phyloP scores from a whole-genome alignment of 2,888 invertebrate species.

The Cheiracanthium punctorium region DNA sequence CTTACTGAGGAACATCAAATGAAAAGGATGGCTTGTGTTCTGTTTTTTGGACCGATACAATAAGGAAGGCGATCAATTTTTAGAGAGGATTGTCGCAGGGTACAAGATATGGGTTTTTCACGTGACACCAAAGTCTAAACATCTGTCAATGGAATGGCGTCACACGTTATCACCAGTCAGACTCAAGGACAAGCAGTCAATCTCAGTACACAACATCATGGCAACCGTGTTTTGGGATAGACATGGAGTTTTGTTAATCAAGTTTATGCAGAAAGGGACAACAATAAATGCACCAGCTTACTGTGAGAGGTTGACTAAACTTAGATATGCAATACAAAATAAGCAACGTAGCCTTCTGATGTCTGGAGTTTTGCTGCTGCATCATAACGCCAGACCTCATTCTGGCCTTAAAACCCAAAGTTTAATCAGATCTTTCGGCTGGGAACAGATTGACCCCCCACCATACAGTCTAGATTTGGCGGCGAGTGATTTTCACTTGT shows the following conservation, averaged over 20 bases:
- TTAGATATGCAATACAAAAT: background rate
- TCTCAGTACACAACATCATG: background rate
- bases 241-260: background rate
- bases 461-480: background rate
- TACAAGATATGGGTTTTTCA: background rate
- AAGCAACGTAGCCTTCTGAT: background rate
- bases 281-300: background rate
- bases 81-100: background rate
- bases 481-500: background rate
- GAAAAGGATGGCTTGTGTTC: background rate
- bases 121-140: background rate
- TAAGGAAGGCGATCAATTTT: background rate
- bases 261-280: background rate
- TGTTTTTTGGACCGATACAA: background rate
- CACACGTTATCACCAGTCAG: too few species aligned
- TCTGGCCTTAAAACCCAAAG: background rate
- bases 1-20: background rate
- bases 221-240: background rate
- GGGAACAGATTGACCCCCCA: background rate
- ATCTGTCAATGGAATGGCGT: background rate
- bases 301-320: background rate
- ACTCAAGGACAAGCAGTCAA: too few species aligned
- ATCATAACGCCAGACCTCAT: background rate
- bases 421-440: background rate
- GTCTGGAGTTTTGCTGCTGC: background rate